Evolutionary conservation across 2,113 vertebrate genomes (phyloP).

Genomic region (Pseudolaguvia tuberculata): DNA sequence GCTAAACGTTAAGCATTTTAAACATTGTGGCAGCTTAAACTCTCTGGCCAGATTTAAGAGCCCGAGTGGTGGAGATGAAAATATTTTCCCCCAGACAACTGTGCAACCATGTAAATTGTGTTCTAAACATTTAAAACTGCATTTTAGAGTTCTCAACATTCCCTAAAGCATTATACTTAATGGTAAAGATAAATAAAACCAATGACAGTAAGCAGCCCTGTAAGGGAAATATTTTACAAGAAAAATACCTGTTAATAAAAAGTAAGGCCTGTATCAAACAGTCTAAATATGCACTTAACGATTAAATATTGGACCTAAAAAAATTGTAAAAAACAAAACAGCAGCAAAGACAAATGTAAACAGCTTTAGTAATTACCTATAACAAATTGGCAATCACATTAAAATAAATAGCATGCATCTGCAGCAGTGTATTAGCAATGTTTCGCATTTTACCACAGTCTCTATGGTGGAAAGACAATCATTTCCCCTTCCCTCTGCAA

Average conservation of each 20-base stretch:
- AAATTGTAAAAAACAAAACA: constrained; percentile 22
- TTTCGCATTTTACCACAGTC: not conserved
- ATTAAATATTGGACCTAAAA: not conserved
- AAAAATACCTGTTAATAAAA: constrained; percentile 26
- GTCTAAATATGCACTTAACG: constrained; percentile 8
- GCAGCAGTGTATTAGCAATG: constrained; percentile 59
- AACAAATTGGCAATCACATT: constrained; percentile 67
- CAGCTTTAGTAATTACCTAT: constrained; percentile 50
- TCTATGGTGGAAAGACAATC: constrained; percentile 34
- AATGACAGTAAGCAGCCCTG: constrained; percentile 23
- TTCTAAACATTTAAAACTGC: not conserved
- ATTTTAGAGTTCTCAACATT: not conserved
- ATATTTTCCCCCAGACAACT: constrained; percentile 1
- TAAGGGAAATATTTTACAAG: constrained; percentile 22
- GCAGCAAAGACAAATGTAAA: constrained; percentile 52
- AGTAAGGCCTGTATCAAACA: constrained; percentile 1
- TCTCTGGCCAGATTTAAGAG: not conserved
- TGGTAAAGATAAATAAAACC: not conserved
- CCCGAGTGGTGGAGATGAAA: constrained; percentile 26
- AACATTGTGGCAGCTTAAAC: not conserved
- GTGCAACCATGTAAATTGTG: constrained; percentile 4
- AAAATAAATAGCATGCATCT: constrained; percentile 61
- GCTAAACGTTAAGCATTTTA: not conserved
- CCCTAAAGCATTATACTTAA: constrained; percentile 20
- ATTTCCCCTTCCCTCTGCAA: too few relatives aligned